phyloP scores from a whole-genome alignment of 2,797 vertebrate genomes.

The Sarcoramphus papa region DNA sequence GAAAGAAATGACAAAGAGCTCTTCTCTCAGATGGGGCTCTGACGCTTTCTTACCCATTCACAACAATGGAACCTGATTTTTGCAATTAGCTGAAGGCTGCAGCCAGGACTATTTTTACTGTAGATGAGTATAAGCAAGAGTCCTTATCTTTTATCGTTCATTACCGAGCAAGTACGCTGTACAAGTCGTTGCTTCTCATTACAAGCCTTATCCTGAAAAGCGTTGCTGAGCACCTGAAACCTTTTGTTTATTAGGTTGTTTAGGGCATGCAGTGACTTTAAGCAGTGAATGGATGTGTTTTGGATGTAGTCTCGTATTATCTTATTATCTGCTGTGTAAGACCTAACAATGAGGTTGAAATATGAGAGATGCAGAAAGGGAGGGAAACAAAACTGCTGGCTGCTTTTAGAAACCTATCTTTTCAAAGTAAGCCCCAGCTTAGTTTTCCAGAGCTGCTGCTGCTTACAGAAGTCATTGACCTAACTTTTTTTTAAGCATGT shows the following conservation, averaged over 20 bases:
- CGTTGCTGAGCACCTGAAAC: not conserved
- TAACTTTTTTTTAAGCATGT: not conserved
- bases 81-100: not conserved
- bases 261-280: not conserved
- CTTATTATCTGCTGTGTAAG: not conserved
- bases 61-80: not conserved
- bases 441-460: not conserved
- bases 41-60: not conserved
- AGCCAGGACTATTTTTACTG: not conserved
- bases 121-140: not conserved
- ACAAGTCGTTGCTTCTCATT: not conserved
- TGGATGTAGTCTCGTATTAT: not conserved
- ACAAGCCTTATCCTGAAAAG: not conserved
- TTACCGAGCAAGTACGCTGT: accelerated
- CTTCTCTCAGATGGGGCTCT: not conserved
- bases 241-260: not conserved
- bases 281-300: not conserved
- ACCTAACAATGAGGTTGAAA: not conserved
- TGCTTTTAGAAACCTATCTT: not conserved
- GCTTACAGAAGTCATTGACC: not conserved
- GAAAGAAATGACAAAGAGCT: not conserved
- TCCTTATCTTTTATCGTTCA: not conserved
- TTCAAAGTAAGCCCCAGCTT: not conserved
- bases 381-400: not conserved
- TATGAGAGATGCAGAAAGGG: not conserved